Base-by-base conservation (phyloP, 2,797 vertebrate species). In the Phrynocephalus guinanensis region DNA sequence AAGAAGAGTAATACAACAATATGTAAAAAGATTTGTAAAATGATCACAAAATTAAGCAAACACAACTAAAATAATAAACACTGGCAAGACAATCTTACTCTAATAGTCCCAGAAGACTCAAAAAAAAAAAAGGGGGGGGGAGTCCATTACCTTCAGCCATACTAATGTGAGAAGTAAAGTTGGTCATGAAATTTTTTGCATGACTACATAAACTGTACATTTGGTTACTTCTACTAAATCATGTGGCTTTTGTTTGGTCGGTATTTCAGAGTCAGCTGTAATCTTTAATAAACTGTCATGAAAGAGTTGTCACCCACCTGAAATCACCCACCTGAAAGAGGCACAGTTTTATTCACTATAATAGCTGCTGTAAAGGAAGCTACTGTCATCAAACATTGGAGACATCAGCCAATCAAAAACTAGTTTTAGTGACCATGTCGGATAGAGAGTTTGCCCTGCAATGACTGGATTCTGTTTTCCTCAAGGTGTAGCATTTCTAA, bases 111-210 rank as follows among this genome's bases (percentile, higher is more conserved):
- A 44, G 38, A 44, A 44, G 38, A 44, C 38, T 44, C 3, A 44
- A 44, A 44, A 44, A 38, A 44, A 38, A 38, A 44, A 44, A 44
- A 44, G 5, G 38, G 38, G 38, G 3, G 38, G 38, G 38, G 38
- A 5, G 38, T 5, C 5, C 18, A 63, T 63, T 63, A 20, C 60
- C 18, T 63, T 63, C 60, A 63, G 60, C 18, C 60, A 63, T 63
- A 20, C 60, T 18, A 92, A 86, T 88, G 30, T 28, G 0, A 79
- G 11, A 87, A 16, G 3, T 89, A n/a, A 85, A 81, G 82, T 33
- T 79, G 78, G 73, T 66, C 15, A 1, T 13, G 48, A 30, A 81
- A n/a, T 60, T 0, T 0, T 82, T 88, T 80, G 60, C 84, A 86
- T 89, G 84, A 20, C 81, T 0, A 52, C 48, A 67, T 38, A 0